Evolutionary conservation across 2,888 invertebrate genomes (phyloP), one percentile per base, ranked within the genome.

Genomic region (Nudaria mundana): DNA sequence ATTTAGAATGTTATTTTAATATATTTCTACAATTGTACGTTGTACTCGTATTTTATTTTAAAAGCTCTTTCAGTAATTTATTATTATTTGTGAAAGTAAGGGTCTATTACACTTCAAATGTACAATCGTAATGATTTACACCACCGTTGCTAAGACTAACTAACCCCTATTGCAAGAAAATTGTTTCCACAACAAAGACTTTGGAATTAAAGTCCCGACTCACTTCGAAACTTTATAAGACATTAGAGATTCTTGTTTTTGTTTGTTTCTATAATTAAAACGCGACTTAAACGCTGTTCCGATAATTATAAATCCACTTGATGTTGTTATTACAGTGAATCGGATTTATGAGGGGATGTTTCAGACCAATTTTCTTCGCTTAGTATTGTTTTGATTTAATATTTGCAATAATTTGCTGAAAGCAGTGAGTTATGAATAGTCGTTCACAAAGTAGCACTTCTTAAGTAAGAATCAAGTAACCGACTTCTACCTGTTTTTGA

Each of bases 181-280:
- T 70, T 65, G 63, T 52, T 59, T 59, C 49, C 59, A 66, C 65
- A 63, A 65, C 69, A 68, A 70, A 72, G 67, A 67, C 66, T 68
- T 66, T 42, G 54, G 64, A 71, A 68, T 74, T 68, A 69, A 71
- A 73, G 63, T 70, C 63, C 60, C 58, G 56, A 67, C 67, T 71
- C 68, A 67, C 68, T 70, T 56, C 52, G 49, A 43, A 68, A 76
- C 68, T 74, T 63, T 55, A 66, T 70, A 81, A 81, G 78, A 77
- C 77, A 71, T 69, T 63, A 63, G 66, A 73, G 76, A 75, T 74
- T 71, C 71, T 62, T 71, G 73, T 76, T 82, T 77, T 75, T 81
- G 79, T 82, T 82, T 83, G 79, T 82, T 82, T 81, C 75, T 81
- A 72, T 81, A 83, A 84, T 83, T 81, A 85, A 83, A 83, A 76